phyloP scores from a whole-genome alignment of 2,113 vertebrate species.

The Nycticryphes semicollaris region DNA sequence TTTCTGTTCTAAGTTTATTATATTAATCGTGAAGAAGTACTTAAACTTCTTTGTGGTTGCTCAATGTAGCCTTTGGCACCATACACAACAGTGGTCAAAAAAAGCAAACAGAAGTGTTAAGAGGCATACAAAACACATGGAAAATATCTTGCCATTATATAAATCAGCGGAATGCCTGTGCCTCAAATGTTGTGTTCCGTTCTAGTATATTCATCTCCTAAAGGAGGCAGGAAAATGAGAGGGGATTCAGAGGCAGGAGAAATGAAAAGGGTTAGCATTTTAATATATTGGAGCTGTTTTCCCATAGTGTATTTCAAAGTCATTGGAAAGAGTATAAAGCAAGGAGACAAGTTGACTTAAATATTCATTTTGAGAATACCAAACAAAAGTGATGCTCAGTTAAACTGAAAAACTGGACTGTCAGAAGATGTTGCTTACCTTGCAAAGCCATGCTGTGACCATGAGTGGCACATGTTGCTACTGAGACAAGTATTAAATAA shows the following conservation, averaged over 20 bases:
- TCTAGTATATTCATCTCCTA: background rate
- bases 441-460: accelerated
- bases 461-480: accelerated
- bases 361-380: background rate
- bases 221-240: background rate
- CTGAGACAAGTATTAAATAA: background rate
- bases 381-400: background rate
- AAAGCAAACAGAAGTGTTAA: constrained; percentile 57
- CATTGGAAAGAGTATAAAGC: background rate
- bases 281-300: background rate
- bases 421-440: no score
- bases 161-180: constrained; percentile 16
- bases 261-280: background rate
- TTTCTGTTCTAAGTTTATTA: constrained; percentile 18
- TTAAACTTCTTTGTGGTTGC: constrained; percentile 46
- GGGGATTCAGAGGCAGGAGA: background rate
- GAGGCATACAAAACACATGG: constrained; percentile 47
- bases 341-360: background rate
- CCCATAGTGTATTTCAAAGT: background rate
- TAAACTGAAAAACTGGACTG: background rate
- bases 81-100: background rate
- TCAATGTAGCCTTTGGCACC: constrained; percentile 55
- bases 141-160: constrained; percentile 50
- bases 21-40: constrained; percentile 17
- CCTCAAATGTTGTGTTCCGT: background rate